phyloP scores from a whole-genome alignment of 1,140 invertebrate species.

The Thereuonema tuberculata region DNA sequence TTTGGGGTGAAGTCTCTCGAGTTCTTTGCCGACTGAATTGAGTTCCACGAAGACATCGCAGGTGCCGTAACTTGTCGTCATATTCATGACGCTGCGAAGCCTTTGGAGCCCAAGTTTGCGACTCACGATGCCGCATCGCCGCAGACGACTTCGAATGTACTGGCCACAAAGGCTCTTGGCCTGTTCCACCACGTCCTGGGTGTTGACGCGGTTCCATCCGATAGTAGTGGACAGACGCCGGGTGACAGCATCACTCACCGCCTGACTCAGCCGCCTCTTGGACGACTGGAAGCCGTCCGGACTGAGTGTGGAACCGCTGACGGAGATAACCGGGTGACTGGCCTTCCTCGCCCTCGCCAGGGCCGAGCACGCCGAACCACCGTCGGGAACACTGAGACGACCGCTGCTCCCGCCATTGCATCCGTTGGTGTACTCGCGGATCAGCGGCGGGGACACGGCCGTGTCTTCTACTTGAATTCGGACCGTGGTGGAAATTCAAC shows the following conservation, averaged over 20 bases:
- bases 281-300: slow-evolving; percentile 3
- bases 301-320: neutral
- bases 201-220: slow-evolving; percentile 41
- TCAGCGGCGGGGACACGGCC: no score
- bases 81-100: slow-evolving; percentile 43
- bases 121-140: slow-evolving; percentile 47
- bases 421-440: no score
- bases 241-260: slow-evolving; percentile 48
- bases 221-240: slow-evolving; percentile 54
- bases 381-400: no score
- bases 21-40: slow-evolving; percentile 40
- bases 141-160: slow-evolving; percentile 47
- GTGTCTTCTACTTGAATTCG: no score
- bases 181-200: slow-evolving; percentile 33
- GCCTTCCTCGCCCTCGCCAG: neutral
- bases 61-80: slow-evolving; percentile 25
- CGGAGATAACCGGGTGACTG: neutral
- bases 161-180: slow-evolving; percentile 47
- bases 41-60: slow-evolving; percentile 46
- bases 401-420: no score
- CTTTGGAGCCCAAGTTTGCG: slow-evolving; percentile 53
- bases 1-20: slow-evolving; percentile 50
- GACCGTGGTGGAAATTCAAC: no score
- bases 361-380: neutral
- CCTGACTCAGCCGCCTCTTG: slow-evolving; percentile 46